phyloP scores from a whole-genome alignment of 2,888 invertebrate species.

The Druceiella hillmani region DNA sequence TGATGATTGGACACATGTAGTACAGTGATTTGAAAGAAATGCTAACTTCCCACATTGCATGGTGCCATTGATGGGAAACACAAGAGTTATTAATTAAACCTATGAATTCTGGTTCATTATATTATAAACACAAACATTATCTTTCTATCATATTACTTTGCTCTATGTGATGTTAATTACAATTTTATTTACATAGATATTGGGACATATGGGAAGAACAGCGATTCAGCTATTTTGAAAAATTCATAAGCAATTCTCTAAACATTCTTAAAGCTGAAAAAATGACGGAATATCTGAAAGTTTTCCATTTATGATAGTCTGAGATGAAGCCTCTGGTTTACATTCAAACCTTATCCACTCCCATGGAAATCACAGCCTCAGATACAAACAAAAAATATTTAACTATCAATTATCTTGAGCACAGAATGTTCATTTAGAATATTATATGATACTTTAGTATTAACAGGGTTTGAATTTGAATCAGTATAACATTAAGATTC shows the following conservation, averaged over 20 bases:
- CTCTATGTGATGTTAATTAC: conserved; percentile 15
- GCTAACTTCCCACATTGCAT: conserved; percentile 14
- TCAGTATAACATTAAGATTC: conserved; percentile 5
- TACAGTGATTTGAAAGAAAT: conserved; percentile 15
- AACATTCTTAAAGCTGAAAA: conserved; percentile 12
- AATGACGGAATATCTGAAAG: conserved; percentile 13
- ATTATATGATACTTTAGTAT: conserved; percentile 13
- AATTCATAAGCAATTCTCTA: conserved; percentile 16
- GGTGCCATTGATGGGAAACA: conserved; percentile 11
- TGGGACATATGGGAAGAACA: conserved; percentile 13
- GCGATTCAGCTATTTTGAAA: conserved; percentile 15
- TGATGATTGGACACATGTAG: conserved; percentile 14
- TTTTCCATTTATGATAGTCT: conserved; percentile 10
- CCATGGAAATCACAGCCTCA: conserved; percentile 10
- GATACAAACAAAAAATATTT: conserved; percentile 10
- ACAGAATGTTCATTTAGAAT: conserved; percentile 7
- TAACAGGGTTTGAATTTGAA: conserved; percentile 15
- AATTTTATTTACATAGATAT: conserved; percentile 13
- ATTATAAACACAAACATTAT: conserved; percentile 11
- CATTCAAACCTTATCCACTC: conserved; percentile 8
- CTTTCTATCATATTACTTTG: too few relatives aligned
- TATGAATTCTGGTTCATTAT: conserved; percentile 12
- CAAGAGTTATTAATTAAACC: conserved; percentile 13
- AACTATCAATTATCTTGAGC: conserved; percentile 11
- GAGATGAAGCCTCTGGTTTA: conserved; percentile 13